Evolutionary conservation across 2,888 invertebrate species (phyloP).

Genomic region (Clitarchus hookeri): DNA sequence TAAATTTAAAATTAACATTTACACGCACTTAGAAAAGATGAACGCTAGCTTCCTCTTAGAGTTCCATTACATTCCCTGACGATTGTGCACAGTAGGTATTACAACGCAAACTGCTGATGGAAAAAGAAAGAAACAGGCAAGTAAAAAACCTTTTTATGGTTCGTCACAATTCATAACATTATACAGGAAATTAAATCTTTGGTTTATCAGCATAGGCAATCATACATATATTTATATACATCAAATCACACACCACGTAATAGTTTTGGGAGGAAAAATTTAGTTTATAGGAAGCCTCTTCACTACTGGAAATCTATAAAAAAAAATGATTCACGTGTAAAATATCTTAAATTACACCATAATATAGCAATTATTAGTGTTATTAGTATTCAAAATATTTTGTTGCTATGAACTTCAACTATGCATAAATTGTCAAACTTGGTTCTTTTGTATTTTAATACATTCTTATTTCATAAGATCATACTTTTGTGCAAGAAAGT

Average conservation of each 20-base stretch:
- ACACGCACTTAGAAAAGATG: background rate
- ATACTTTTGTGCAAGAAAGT: background rate
- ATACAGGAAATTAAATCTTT: background rate
- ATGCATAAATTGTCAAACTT: background rate
- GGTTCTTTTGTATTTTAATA: background rate
- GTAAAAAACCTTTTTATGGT: background rate
- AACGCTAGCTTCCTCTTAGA: background rate
- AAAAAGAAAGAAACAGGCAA: background rate
- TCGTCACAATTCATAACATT: background rate
- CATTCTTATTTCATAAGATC: background rate
- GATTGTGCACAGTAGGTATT: background rate
- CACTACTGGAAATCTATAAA: background rate
- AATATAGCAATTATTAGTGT: background rate
- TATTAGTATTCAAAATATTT: background rate
- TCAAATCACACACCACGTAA: background rate
- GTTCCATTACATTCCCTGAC: background rate
- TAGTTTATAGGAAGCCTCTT: background rate
- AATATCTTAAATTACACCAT: background rate
- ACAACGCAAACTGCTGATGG: too few species aligned
- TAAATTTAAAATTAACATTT: too few species aligned
- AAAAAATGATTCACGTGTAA: background rate
- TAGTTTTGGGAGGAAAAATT: background rate
- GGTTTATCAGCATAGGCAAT: constrained; percentile 9
- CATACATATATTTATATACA: background rate
- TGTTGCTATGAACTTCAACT: background rate